These are phyloP conservation scores for Ceriagrion tenellum DNA, from an alignment of 2,888 invertebrate genomes.

Conservation along the genomic window DNA sequence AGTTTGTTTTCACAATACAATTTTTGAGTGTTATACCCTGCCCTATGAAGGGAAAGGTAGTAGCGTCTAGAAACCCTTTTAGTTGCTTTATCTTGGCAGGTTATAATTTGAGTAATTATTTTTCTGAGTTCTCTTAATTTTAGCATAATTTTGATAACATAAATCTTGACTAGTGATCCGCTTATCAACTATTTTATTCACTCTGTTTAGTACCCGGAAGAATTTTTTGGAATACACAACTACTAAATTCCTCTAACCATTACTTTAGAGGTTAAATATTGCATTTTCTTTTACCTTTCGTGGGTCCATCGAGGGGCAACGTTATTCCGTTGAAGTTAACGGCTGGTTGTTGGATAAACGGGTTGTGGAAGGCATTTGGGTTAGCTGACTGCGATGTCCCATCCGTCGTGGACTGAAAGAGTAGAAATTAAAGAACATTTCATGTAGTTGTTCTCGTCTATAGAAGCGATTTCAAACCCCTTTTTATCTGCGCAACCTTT, in stretches of 20 bases:
- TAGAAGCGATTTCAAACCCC: background rate
- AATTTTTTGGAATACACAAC: background rate
- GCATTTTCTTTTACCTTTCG: background rate
- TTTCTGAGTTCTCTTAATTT: too few relatives aligned
- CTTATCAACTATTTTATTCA: too few relatives aligned
- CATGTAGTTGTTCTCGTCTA: too few relatives aligned
- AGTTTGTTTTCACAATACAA: too few relatives aligned
- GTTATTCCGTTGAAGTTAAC: conserved; percentile 46
- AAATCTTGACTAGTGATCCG: too few relatives aligned
- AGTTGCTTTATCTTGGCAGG: too few relatives aligned
- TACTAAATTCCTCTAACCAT: background rate
- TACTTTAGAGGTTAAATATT: background rate
- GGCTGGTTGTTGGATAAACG: conserved; percentile 42
- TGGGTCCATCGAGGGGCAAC: conserved; percentile 2
- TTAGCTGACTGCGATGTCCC: conserved; percentile 52
- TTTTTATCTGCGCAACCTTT: background rate
- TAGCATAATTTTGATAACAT: too few relatives aligned
- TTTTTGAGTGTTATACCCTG: too few relatives aligned
- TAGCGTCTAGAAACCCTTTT: too few relatives aligned
- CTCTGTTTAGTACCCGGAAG: too few relatives aligned
- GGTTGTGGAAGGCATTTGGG: conserved; percentile 41
- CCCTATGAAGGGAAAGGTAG: too few relatives aligned
- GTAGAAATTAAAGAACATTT: background rate
- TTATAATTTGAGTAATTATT: too few relatives aligned
- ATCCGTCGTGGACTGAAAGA: conserved; percentile 40